A percentile compares a stretch with the other conserved stretches of the same genome.
Evolutionary conservation across 2,797 vertebrate species (phyloP).

Genomic region (Hemibagrus guttatus): DNA sequence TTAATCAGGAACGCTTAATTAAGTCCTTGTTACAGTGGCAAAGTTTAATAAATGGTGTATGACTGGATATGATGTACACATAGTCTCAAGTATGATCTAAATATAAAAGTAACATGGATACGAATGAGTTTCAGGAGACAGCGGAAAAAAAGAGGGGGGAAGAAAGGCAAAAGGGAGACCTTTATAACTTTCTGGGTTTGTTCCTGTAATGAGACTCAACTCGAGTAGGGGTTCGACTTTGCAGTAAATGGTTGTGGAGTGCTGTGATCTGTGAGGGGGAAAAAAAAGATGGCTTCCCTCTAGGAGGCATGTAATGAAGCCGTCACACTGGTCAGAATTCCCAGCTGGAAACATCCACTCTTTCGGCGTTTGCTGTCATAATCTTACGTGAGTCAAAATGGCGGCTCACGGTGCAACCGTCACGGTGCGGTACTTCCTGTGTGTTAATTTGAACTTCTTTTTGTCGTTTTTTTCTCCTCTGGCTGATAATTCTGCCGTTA

Average conservation of each 20-base stretch:
- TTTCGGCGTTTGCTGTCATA: neutral
- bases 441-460: neutral
- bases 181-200: neutral
- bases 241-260: neutral
- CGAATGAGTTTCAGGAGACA: neutral
- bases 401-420: neutral
- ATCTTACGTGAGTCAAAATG: neutral
- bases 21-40: constrained; percentile 33
- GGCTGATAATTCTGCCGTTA: too few species aligned
- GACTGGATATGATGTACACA: constrained; percentile 3
- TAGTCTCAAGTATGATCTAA: neutral
- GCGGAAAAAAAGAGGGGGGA: neutral
- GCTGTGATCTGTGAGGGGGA: neutral
- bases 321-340: neutral
- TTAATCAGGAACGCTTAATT: constrained; percentile 50
- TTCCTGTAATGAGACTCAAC: neutral
- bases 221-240: neutral
- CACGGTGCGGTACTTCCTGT: neutral
- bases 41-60: constrained; percentile 3
- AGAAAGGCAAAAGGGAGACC: neutral
- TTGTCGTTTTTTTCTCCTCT: too few species aligned
- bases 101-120: neutral
- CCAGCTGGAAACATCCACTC: neutral
- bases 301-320: neutral
- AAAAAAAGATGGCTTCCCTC: neutral